phyloP scores from a whole-genome alignment of 2,113 vertebrate species.

The Apistogramma diplotaenia region DNA sequence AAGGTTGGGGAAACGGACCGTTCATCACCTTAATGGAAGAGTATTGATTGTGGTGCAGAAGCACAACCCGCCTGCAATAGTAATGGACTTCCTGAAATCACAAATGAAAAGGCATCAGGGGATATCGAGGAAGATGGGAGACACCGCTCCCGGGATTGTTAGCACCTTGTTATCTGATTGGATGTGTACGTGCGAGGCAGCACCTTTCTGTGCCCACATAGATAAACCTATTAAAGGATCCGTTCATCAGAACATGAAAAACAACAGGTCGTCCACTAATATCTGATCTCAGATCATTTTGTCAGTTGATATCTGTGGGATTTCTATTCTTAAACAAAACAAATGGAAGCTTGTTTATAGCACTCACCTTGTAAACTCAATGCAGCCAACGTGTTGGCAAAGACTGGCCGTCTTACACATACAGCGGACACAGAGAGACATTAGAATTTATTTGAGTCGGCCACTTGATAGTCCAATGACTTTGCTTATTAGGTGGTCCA shows the following conservation, averaged over 20 bases:
- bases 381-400: no score
- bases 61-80: constrained; percentile 68
- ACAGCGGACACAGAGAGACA: no score
- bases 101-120: constrained; percentile 57
- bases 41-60: constrained; percentile 72
- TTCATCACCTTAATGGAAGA: constrained; percentile 78
- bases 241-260: neutral
- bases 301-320: neutral
- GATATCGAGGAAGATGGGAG: constrained; percentile 29
- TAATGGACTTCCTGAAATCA: constrained; percentile 69
- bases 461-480: neutral
- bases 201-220: neutral
- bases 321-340: neutral
- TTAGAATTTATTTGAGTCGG: neutral
- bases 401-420: no score
- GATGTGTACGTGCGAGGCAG: neutral
- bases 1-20: constrained; percentile 59
- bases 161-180: constrained; percentile 25
- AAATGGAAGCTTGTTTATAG: no score
- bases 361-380: neutral
- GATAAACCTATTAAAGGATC: neutral
- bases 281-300: neutral
- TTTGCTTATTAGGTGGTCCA: neutral
- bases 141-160: constrained; percentile 29
- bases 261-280: neutral